phyloP scores from a whole-genome alignment of 2,888 invertebrate genomes.

The Idaea biselata region DNA sequence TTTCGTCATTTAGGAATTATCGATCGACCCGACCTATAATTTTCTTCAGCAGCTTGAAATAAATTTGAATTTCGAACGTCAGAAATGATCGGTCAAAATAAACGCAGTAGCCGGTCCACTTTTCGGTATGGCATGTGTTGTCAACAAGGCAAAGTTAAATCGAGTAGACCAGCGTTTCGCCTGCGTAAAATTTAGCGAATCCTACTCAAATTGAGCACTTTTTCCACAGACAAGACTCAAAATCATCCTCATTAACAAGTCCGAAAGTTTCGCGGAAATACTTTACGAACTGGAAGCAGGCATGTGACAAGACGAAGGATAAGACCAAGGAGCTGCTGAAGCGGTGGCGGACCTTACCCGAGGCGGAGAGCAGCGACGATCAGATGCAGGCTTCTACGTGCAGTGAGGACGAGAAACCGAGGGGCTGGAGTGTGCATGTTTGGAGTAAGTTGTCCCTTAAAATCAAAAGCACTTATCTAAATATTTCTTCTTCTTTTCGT shows the following conservation, averaged over 20 bases:
- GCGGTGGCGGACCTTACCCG: conserved; percentile 85
- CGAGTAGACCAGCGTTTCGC: too few species aligned
- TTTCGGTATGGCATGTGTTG: too few species aligned
- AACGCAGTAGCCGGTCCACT: too few species aligned
- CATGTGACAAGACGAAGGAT: conserved; percentile 88
- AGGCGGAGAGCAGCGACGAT: conserved; percentile 65
- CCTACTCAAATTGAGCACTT: background rate
- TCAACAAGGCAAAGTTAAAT: too few species aligned
- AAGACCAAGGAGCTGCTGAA: conserved; percentile 87
- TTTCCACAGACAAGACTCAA: conserved; percentile 69
- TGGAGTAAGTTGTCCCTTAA: conserved; percentile 82
- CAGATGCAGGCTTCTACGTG: conserved; percentile 61
- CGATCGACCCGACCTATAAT: too few species aligned
- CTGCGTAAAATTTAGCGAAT: too few species aligned
- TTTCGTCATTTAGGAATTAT: too few species aligned
- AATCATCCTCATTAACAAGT: conserved; percentile 55
- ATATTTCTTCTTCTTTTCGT: too few species aligned
- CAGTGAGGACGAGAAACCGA: conserved; percentile 69
- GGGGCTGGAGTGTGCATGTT: conserved; percentile 88
- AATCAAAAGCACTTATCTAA: too few species aligned
- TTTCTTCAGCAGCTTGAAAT: too few species aligned
- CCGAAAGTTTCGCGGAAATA: conserved; percentile 85
- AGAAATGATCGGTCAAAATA: too few species aligned
- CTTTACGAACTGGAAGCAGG: conserved; percentile 87
- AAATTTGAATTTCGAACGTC: too few species aligned